Base-by-base conservation (phyloP, 1,140 invertebrate genomes). In the Zaprionus ghesquierei region DNA sequence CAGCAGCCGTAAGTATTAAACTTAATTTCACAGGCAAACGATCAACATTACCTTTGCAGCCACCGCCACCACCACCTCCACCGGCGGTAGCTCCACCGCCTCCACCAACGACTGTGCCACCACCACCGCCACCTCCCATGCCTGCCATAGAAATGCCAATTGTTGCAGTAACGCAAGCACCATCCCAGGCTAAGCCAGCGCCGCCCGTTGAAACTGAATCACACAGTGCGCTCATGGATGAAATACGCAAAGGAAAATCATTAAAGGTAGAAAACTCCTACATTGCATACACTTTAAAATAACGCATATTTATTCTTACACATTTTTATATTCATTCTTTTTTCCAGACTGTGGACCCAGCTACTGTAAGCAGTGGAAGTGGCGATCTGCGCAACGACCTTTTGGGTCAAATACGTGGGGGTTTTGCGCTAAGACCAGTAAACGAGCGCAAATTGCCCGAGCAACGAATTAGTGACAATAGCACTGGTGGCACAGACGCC, bases 351-450 rank as follows among this genome's bases (percentile, higher is more conserved):
- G 93, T 95, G 22, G 94, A 95, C 58, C 92, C 93, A 20, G 89
- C 91, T 9, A 92, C 92, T 75, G 72, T 69, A 18, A 63, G 92
- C 86, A 79, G 87, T 75, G 59, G 78, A 71, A 74, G 80, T 46
- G 72, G 71, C 53, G 94, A 95, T 77, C 90, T 94, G 5, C 93
- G 96, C 75, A 95, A 94, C 80, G 95, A 97, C 89, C 92, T 98
- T 46, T 92, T 98, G 69, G 94, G 94, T 82, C 95, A 97, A 89
- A 98, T 98, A 77, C 93, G 96, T 73, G 94, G 95, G 90, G 97
- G 97, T 56, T 93, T 95, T 54, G 94, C 95, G 69, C 92, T 98
- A 35, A 96, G 95, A 91, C 94, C 95, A 18, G 95, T 79, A 5
- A 60, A 63, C 8, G 76, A 89, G 22, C 90, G 91, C 2, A 89